These are phyloP conservation scores for Erpobdella octoculata DNA, from an alignment of 2,888 invertebrate genomes.

Conservation along the genomic window DNA sequence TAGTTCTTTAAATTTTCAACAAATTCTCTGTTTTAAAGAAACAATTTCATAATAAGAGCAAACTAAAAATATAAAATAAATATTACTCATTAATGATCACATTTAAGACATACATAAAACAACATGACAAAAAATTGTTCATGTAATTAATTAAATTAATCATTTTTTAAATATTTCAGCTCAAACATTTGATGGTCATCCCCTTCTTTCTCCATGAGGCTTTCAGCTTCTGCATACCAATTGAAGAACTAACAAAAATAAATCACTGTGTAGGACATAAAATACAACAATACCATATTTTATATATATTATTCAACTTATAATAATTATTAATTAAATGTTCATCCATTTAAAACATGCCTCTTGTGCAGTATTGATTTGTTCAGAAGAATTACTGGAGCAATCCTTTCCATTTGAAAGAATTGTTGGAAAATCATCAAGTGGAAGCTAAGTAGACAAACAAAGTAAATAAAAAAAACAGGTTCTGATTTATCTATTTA, in stretches of 20 bases:
- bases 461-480: no score
- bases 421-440: constrained; percentile 6
- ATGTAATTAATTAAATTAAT: background rate
- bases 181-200: constrained; percentile 2
- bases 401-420: background rate
- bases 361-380: constrained; percentile 15
- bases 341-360: background rate
- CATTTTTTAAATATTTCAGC: background rate
- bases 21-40: constrained; percentile 53
- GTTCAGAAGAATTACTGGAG: background rate
- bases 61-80: background rate
- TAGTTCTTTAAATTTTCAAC: constrained; percentile 61
- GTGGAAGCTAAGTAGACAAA: constrained; percentile 6
- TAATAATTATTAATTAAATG: background rate
- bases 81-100: background rate
- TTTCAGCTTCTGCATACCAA: constrained; percentile 11
- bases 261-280: no score
- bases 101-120: background rate
- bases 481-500: no score
- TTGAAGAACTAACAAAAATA: background rate
- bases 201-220: background rate
- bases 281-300: background rate
- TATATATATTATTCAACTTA: background rate
- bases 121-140: background rate
- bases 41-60: background rate